Evolutionary conservation across 2,113 vertebrate genomes (phyloP), one percentile per base, ranked within the genome.

Genomic region (Pagrus major): DNA sequence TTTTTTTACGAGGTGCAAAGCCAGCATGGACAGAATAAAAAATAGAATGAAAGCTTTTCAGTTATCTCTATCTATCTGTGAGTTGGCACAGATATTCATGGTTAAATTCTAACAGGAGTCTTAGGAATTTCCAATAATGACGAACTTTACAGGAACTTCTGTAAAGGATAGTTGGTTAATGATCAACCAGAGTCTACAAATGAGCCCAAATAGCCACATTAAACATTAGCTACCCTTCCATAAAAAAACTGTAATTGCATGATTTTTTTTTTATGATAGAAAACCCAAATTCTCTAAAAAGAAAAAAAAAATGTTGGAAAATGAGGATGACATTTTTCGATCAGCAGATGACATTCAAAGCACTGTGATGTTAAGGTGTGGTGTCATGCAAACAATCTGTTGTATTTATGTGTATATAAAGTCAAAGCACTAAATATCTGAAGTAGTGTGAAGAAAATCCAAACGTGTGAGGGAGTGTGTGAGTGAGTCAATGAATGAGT

Each of bases 381-480:
- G 15, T 69, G 56, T 70, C 23, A 55, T 46, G 15, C 25, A 67
- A 49, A 37, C 54, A 75, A 68, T 46, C 16, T n/a, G 5, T 68
- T 54, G 49, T 63, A 42, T 75, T 81, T 47, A 83, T 75, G 65
- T 88, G 83, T 86, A 81, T 68, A 88, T 82, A 78, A 69, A 81
- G 65, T 81, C 58, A 73, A 82, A 79, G 37, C 55, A 56, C 31
- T 73, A 60, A 71, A 72, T 83, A 81, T 61, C 23, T 41, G 21
- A 61, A 75, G 39, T 49, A 51, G 55, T 29, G 33, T 76, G 35
- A 63, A 56, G 42, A 80, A 59, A 68, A 68, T 39, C 9, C 21
- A 39, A 47, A 49, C 5, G 9, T 58, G 39, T 18, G 60, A 29
- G 68, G 1, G 44, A 29, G 54, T 82, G 78, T 72, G n/a, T 64